phyloP scores from a whole-genome alignment of 2,113 vertebrate species.

The Chamaea fasciata region DNA sequence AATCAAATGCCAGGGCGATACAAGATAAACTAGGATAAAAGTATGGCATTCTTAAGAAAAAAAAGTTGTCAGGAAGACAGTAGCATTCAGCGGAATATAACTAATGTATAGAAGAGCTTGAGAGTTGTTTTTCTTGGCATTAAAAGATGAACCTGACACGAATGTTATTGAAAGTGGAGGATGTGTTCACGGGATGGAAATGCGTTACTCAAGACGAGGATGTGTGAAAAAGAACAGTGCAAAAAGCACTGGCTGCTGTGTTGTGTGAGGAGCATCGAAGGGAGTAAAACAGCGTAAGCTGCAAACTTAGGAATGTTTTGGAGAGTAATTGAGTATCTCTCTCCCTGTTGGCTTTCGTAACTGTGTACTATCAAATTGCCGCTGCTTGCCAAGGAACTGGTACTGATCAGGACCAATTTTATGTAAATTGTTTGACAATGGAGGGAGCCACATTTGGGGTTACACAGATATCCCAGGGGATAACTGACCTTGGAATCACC shows the following conservation, averaged over 20 bases:
- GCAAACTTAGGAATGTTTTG: background rate
- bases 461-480: background rate
- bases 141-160: constrained; percentile 6
- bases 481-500: background rate
- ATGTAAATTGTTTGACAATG: background rate
- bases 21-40: background rate
- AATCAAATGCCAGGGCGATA: background rate
- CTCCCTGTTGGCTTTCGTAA: background rate
- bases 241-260: background rate
- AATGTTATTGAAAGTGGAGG: background rate
- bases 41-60: background rate
- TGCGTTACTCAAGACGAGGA: constrained; percentile 12
- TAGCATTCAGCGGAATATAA: background rate
- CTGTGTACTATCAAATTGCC: background rate
- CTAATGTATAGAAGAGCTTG: background rate
- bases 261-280: background rate
- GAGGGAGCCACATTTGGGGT: background rate
- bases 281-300: background rate
- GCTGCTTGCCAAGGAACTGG: background rate
- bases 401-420: background rate
- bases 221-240: constrained; percentile 38
- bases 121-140: constrained; percentile 28
- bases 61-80: background rate
- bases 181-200: constrained; percentile 21
- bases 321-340: background rate